Percentiles rank a stretch among this genome's conserved stretches.
phyloP scores from a whole-genome alignment of 2,888 invertebrate genomes.

The Entomobrya multifasciata region DNA sequence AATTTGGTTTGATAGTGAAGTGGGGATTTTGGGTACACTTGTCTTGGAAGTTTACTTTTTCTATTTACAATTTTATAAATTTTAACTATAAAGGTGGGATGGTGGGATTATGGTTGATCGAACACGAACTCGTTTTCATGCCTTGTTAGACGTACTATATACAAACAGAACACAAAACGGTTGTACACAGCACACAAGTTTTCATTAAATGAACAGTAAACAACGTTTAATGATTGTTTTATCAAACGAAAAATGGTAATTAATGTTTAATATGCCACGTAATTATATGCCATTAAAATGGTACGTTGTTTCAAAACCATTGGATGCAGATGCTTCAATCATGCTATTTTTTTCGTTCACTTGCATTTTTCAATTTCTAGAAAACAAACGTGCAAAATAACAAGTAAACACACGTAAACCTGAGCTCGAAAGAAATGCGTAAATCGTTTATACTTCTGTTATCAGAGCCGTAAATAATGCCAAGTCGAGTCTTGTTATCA shows the following conservation, averaged over 20 bases:
- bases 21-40: conserved; percentile 2
- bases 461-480: conserved; percentile 15
- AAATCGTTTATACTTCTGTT: conserved; percentile 3
- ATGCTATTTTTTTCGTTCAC: not conserved
- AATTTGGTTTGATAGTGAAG: too few relatives aligned
- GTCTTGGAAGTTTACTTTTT: not conserved
- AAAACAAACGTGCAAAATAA: conserved; percentile 16
- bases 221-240: not conserved
- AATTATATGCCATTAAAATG: not conserved
- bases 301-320: too few relatives aligned
- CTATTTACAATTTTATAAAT: too few relatives aligned
- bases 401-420: not conserved
- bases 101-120: conserved; percentile 7
- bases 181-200: not conserved
- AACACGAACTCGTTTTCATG: conserved; percentile 31
- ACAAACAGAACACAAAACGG: not conserved
- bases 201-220: not conserved
- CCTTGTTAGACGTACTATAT: not conserved
- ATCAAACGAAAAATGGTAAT: not conserved
- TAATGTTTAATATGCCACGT: not conserved
- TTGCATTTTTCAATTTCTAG: conserved; percentile 26
- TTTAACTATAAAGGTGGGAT: too few relatives aligned
- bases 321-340: too few relatives aligned
- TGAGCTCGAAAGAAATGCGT: too few relatives aligned
- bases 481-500: not conserved